A percentile compares a stretch with the other conserved stretches of the same genome.
These are phyloP conservation scores for Sebastes taczanowskii DNA, from an alignment of 2,797 vertebrate genomes.

Conservation along the genomic window DNA sequence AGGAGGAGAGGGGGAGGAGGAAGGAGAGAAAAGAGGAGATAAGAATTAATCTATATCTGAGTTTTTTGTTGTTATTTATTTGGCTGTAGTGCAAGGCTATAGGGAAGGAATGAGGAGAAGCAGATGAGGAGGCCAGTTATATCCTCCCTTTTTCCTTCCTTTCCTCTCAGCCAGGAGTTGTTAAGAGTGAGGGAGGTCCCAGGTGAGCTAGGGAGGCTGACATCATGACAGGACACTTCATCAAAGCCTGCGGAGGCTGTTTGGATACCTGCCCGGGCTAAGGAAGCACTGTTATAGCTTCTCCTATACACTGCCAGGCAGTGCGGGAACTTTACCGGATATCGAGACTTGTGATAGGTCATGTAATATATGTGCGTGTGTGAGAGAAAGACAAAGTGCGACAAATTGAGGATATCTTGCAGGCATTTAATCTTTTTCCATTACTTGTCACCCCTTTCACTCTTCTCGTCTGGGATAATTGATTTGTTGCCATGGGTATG, in stretches of 20 bases:
- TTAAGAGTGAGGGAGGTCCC: slow-evolving; percentile 70
- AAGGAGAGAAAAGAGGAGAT: slow-evolving; percentile 31
- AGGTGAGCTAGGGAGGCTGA: slow-evolving; percentile 76
- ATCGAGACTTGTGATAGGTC: slow-evolving; percentile 35
- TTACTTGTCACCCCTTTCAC: slow-evolving; percentile 35
- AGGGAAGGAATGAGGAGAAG: background rate
- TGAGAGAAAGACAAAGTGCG: slow-evolving; percentile 14
- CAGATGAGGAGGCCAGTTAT: slow-evolving; percentile 24
- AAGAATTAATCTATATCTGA: slow-evolving; percentile 11
- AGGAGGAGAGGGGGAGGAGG: slow-evolving; percentile 15
- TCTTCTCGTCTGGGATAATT: slow-evolving; percentile 44
- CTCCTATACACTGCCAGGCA: slow-evolving; percentile 49
- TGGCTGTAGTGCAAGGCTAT: background rate
- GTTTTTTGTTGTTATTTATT: slow-evolving; percentile 27
- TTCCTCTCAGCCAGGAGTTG: slow-evolving; percentile 48
- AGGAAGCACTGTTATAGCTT: slow-evolving; percentile 55
- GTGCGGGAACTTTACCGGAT: slow-evolving; percentile 34
- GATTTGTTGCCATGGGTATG: slow-evolving; percentile 62
- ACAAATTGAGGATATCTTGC: slow-evolving; percentile 11
- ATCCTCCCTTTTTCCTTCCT: background rate
- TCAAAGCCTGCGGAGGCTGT: slow-evolving; percentile 68
- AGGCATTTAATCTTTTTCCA: slow-evolving; percentile 38
- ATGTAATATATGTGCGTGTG: background rate
- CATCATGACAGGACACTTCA: slow-evolving; percentile 81
- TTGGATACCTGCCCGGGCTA: slow-evolving; percentile 69